Percentiles rank a stretch among this genome's conserved stretches.
phyloP scores from a whole-genome alignment of 2,113 vertebrate species.

The Pelecanoides urinatrix region DNA sequence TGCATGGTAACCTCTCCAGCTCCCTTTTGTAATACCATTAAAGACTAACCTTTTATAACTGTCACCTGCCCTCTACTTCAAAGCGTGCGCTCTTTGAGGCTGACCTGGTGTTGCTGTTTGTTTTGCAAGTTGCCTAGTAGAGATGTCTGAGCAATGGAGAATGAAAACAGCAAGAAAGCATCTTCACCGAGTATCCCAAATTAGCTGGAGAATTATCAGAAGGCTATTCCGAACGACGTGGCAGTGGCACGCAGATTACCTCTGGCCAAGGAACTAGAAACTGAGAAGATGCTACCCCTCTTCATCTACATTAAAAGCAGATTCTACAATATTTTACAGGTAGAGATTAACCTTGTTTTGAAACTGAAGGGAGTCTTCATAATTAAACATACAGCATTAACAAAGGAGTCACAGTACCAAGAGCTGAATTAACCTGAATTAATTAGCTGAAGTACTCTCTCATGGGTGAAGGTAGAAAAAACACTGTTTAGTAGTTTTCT shows the following conservation, averaged over 20 bases:
- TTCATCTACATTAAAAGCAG: background rate
- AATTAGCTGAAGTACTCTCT: background rate
- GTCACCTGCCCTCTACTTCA: background rate
- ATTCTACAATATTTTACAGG: background rate
- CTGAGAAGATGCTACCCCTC: background rate
- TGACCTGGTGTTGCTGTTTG: background rate
- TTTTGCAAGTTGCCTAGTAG: constrained; percentile 22
- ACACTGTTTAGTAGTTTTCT: background rate
- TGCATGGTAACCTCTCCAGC: background rate
- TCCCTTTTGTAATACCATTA: background rate
- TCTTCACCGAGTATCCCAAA: background rate
- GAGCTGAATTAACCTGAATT: background rate
- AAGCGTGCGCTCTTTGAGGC: background rate
- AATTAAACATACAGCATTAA: background rate
- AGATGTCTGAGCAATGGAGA: background rate
- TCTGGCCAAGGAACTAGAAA: background rate
- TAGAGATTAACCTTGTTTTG: background rate
- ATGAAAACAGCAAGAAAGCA: background rate
- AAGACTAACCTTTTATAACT: background rate
- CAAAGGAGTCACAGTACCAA: background rate
- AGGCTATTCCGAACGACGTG: background rate
- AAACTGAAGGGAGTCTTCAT: background rate
- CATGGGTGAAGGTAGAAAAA: background rate
- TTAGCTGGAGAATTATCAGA: background rate
- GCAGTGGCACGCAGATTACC: accelerated